phyloP scores from a whole-genome alignment of 2,888 invertebrate genomes.

The Lasioglossum zephyrum region DNA sequence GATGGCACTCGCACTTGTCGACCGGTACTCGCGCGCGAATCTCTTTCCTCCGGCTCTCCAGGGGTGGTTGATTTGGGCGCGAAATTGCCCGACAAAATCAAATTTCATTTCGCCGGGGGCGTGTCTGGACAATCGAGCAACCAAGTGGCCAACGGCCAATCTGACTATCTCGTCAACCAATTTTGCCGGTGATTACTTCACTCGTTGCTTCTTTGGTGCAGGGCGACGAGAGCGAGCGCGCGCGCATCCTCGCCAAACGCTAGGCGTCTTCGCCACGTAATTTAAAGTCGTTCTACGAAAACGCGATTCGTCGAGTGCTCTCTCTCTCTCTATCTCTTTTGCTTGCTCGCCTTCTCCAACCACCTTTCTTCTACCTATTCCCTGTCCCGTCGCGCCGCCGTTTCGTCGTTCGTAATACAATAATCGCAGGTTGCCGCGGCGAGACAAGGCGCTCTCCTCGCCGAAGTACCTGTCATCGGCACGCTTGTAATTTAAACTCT shows the following conservation, averaged over 20 bases:
- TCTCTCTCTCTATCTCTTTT: neutral
- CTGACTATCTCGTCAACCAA: conserved; percentile 83
- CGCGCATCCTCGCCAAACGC: conserved; percentile 19
- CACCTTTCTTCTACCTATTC: neutral
- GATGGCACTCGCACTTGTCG: conserved; percentile 1
- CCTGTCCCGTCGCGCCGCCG: neutral
- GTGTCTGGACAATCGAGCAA: conserved; percentile 84
- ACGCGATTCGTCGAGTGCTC: conserved; percentile 15
- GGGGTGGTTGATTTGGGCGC: conserved; percentile 82
- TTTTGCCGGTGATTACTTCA: conserved; percentile 83
- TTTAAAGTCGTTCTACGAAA: conserved; percentile 32
- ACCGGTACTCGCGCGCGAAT: conserved; percentile 26
- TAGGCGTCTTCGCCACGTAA: conserved; percentile 54
- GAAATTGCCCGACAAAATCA: conserved; percentile 84
- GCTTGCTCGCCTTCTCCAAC: neutral
- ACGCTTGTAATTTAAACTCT: conserved; percentile 59
- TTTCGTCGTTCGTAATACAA: conserved; percentile 40
- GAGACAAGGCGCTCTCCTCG: neutral
- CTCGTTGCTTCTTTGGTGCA: conserved; percentile 69
- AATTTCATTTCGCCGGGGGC: conserved; percentile 84
- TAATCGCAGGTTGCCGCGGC: conserved; percentile 45
- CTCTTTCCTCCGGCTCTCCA: conserved; percentile 37
- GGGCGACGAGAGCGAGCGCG: conserved; percentile 37
- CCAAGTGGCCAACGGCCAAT: conserved; percentile 82
- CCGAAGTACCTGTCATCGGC: conserved; percentile 53